phyloP scores from a whole-genome alignment of 2,797 vertebrate species.

The Pteronotus mesoamericanus region DNA sequence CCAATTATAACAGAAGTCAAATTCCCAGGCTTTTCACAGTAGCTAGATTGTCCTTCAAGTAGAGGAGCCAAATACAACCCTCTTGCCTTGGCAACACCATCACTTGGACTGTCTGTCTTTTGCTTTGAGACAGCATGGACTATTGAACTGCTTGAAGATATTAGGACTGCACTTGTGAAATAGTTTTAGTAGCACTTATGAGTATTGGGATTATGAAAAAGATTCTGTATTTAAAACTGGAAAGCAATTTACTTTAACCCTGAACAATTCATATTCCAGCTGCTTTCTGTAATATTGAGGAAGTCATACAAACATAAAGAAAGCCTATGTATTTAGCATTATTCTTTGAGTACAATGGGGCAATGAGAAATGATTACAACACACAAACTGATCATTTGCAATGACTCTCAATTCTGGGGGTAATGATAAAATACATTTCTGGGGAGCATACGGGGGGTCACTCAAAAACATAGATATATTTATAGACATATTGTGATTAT shows the following conservation, averaged over 20 bases:
- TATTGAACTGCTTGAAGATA: conserved; percentile 56
- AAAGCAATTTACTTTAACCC: conserved; percentile 38
- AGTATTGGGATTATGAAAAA: conserved; percentile 54
- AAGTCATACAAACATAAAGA: conserved; percentile 9
- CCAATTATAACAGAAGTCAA: conserved; percentile 77
- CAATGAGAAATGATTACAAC: conserved; percentile 3
- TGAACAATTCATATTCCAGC: conserved; percentile 34
- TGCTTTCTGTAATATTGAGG: conserved; percentile 8
- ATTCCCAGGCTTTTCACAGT: conserved; percentile 76
- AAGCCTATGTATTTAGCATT: neutral
- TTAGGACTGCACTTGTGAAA: conserved; percentile 36
- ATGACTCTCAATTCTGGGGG: neutral
- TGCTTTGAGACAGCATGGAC: conserved; percentile 56
- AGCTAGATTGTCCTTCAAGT: conserved; percentile 67
- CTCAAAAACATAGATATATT: neutral
- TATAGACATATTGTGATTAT: neutral
- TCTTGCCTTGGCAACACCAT: conserved; percentile 58
- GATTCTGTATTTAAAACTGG: conserved; percentile 50
- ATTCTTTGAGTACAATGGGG: neutral
- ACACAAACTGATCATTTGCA: neutral
- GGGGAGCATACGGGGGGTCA: neutral
- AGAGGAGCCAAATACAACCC: conserved; percentile 64
- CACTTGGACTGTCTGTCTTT: conserved; percentile 50
- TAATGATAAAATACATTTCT: neutral
- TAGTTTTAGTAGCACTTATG: conserved; percentile 45